Evolutionary conservation across 2,888 invertebrate species (phyloP).

Genomic region (Melanchra persicariae): DNA sequence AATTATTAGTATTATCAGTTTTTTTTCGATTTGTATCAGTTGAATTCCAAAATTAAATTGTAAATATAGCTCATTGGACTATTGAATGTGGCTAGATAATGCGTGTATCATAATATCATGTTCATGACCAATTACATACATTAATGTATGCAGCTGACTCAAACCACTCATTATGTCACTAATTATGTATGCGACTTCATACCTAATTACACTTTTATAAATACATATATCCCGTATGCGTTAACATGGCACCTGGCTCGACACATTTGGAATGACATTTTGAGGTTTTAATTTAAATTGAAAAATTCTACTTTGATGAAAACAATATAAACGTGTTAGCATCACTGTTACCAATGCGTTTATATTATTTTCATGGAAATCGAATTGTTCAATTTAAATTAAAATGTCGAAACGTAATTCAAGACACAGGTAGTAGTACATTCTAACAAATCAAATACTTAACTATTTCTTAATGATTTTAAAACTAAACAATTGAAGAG

Average conservation of each 20-base stretch:
- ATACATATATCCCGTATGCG: too few species aligned
- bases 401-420: too few species aligned
- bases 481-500: slow-evolving; percentile 14
- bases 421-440: too few species aligned
- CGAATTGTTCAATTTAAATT: too few species aligned
- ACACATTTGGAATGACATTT: too few species aligned
- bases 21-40: slow-evolving; percentile 4
- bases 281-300: too few species aligned
- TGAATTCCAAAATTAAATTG: slow-evolving; percentile 7
- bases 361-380: too few species aligned
- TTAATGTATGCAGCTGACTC: slow-evolving; percentile 32
- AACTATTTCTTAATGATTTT: slow-evolving; percentile 1
- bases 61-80: slow-evolving; percentile 26
- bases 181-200: slow-evolving; percentile 30
- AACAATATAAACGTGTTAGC: too few species aligned
- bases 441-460: slow-evolving; percentile 9
- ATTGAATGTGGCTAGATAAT: slow-evolving; percentile 17
- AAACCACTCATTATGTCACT: slow-evolving; percentile 38
- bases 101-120: slow-evolving; percentile 32
- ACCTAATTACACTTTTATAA: slow-evolving; percentile 20
- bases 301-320: too few species aligned
- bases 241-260: too few species aligned
- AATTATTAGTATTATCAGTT: slow-evolving; percentile 1
- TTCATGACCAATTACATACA: slow-evolving; percentile 41
- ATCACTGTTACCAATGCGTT: too few species aligned